phyloP scores from a whole-genome alignment of 2,113 vertebrate genomes.

The Condylura cristata region DNA sequence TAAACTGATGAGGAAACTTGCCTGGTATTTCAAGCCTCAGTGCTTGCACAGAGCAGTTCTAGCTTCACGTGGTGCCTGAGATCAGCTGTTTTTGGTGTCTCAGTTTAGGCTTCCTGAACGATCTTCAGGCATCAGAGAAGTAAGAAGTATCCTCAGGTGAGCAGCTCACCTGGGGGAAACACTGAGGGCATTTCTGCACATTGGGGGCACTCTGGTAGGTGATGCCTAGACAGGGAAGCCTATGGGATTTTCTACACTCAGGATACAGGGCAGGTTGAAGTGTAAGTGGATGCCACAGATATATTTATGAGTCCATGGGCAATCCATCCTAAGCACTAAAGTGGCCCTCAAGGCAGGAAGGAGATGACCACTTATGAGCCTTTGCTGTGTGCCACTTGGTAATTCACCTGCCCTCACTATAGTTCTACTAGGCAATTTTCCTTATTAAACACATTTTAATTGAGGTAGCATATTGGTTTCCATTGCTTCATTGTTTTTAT shows the following conservation, averaged over 20 bases:
- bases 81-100: not conserved
- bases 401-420: not conserved
- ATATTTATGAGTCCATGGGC: not conserved
- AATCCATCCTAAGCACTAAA: not conserved
- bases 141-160: not conserved
- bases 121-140: not conserved
- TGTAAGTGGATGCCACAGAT: not conserved
- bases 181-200: not conserved
- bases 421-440: not conserved
- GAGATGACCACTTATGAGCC: not conserved
- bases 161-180: not conserved
- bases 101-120: not conserved
- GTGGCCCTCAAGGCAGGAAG: not conserved
- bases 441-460: no score
- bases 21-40: not conserved
- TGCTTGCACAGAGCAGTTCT: not conserved
- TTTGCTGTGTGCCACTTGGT: not conserved
- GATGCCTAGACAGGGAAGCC: not conserved
- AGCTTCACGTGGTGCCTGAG: not conserved
- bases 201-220: not conserved
- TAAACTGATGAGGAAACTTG: not conserved
- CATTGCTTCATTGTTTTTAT: no score
- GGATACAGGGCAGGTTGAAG: no score
- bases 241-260: not conserved
- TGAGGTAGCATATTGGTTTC: no score